Base-by-base conservation (phyloP, 2,888 invertebrate species). In the Coecobrya sp. region DNA sequence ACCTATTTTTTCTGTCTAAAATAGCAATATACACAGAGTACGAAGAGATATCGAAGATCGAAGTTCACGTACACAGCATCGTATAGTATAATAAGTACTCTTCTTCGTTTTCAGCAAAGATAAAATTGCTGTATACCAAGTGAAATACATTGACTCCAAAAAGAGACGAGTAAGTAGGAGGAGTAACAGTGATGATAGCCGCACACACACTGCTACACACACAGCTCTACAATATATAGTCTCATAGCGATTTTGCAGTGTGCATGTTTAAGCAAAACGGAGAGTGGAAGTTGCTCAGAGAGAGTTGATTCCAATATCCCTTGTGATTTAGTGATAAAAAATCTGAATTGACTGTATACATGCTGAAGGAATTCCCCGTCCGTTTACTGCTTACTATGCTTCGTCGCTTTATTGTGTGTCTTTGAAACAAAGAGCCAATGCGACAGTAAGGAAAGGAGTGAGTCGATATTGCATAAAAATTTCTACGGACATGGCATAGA, bases 281-380 rank as follows among this genome's bases (percentile, higher is more conserved):
- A 84, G 85, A 59, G 68, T 45, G 86, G 55, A 86, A 91, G 90
- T 90, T 90, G 82, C 85, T 90, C 86, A 90, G 76, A 30, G 76
- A 30, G 81, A 86, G 86, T 91, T 91, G 91, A 91, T 91, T 86
- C 85, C 91, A 79, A 91, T 91, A 91, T 91, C 86, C 86, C 86
- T 62, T 65, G 86, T 86, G 91, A 91, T 91, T 91, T 91, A 86
- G 85, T 90, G 90, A 90, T 90, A 90, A 90, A 90, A 90, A 90
- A 85, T 70, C 84, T 73, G 73, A 82, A 89, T 70, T 89, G 82
- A 84, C 84, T 89, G 30, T 88, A 84, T 84, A 30, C 79, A 68
- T 84, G n/a, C 84, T 79, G 11, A 22, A 16, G 30, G 79, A 49
- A 79, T 79, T 79, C 79, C 79, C 59, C 19, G 59, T 45, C 79